These are phyloP conservation scores for Euphonia xanthogaster DNA, from an alignment of 2,797 vertebrate species.

Conservation along the genomic window DNA sequence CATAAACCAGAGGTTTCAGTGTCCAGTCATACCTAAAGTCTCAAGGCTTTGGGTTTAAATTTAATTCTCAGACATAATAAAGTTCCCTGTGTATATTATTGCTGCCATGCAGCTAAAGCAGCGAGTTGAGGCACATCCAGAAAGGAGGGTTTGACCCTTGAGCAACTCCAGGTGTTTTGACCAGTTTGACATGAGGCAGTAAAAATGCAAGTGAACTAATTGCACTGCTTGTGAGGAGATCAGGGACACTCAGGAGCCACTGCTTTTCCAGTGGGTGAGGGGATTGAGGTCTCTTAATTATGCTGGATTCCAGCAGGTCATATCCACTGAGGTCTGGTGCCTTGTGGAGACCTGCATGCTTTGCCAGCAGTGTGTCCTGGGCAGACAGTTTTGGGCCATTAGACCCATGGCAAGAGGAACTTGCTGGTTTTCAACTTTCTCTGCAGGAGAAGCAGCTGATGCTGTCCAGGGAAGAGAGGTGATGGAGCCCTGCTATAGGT, in stretches of 20 bases:
- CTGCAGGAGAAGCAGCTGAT: not conserved
- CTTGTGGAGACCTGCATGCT: not conserved
- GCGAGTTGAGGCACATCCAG: not conserved
- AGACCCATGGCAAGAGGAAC: not conserved
- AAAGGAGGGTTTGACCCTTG: not conserved
- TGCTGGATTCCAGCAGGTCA: fast-evolving
- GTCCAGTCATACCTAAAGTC: not conserved
- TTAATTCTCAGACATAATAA: slow-evolving; percentile 4
- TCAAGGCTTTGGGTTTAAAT: not conserved
- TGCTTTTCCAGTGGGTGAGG: not conserved
- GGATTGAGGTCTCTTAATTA: not conserved
- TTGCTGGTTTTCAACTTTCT: not conserved
- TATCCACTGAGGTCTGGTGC: not conserved
- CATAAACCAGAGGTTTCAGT: not conserved
- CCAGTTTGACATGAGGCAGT: not conserved
- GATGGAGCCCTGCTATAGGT: not conserved
- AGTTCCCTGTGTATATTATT: not conserved
- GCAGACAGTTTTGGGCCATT: not conserved
- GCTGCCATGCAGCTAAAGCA: not conserved
- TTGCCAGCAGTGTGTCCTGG: not conserved
- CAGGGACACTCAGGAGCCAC: not conserved
- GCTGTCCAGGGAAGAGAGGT: not conserved
- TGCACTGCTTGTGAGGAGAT: not conserved
- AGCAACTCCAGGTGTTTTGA: not conserved
- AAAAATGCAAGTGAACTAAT: not conserved